Evolutionary conservation across 1,140 invertebrate species (phyloP), one percentile per base, ranked within the genome.

Genomic region (Cherax quadricarinatus): DNA sequence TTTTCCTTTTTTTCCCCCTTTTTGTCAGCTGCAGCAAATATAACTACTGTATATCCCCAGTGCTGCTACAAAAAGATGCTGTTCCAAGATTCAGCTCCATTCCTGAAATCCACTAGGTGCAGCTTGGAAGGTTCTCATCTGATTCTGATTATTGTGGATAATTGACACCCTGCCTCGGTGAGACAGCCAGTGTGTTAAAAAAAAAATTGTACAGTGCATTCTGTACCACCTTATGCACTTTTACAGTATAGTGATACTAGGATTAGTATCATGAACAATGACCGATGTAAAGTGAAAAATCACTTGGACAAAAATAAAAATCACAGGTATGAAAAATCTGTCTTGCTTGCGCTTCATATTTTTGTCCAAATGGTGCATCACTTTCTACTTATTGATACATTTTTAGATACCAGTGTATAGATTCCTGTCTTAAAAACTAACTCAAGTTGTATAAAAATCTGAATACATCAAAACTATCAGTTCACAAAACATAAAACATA

Each of bases 31-130:
- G 51, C 21, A 75, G 12, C n/a, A 30, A 9, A 30, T 75, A 75
- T 30, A 6, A 75, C 24, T 75, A 41, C 30, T 2, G 30, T 41
- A 41, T 41, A 75, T 75, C 70, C 51, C 49, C 49, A 75, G 24
- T 51, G 41, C 62, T 51, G 51, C 70, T 66, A 73, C 30, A 86
- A 57, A 86, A 18, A 49, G 85, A 66, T 86, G 48, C 41, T 10
- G 53, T 86, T 66, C 85, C 75, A 66, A 86, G 85, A 75, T 18
- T n/a, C 48, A 49, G 53, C 24, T 6, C 14, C 30, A 53, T 41
- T 73, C 24, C 70, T 75, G 0, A 30, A 30, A 75, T 21, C 70
- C 24, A 24, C n/a, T 30, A 75, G 70, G 70, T 75, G 24, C 24
- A 75, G 24, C 12, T 6, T 70, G 21, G 66, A 21, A 30, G 24